phyloP scores from a whole-genome alignment of 2,888 invertebrate species.

The Scrobipalpa costella region DNA sequence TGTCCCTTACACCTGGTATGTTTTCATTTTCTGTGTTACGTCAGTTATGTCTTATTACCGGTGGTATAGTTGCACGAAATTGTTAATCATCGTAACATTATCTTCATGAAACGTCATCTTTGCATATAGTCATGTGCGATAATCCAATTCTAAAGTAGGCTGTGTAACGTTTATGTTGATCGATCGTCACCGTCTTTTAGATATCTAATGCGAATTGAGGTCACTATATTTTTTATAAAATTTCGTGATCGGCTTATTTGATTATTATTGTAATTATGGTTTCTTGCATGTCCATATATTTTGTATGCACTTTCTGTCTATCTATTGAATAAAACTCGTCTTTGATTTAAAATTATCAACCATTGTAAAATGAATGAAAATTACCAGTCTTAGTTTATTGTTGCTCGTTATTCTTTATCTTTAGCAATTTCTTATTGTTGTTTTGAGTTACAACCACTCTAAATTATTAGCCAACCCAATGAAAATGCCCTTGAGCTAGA shows the following conservation, averaged over 20 bases:
- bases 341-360: not conserved
- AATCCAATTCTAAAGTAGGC: conserved; percentile 45
- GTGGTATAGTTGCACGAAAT: not conserved
- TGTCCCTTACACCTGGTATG: not conserved
- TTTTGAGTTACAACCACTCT: conserved; percentile 5
- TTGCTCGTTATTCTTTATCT: not conserved
- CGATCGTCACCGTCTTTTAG: conserved; percentile 55
- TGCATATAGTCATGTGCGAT: conserved; percentile 18
- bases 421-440: not conserved
- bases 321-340: not conserved
- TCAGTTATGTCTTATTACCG: conserved; percentile 4
- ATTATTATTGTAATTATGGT: no score
- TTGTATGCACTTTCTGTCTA: not conserved
- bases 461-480: conserved; percentile 38
- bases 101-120: conserved; percentile 16
- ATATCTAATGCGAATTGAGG: conserved; percentile 58
- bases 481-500: conserved; percentile 45
- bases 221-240: conserved; percentile 40
- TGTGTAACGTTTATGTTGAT: conserved; percentile 54
- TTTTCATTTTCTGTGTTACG: not conserved
- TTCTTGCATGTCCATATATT: no score
- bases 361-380: no score
- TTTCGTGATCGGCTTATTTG: no score
- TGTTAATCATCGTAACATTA: conserved; percentile 5
- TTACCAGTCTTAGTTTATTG: no score